Base-by-base conservation (phyloP, 1,140 invertebrate genomes). In the Scaptomyza montana region DNA sequence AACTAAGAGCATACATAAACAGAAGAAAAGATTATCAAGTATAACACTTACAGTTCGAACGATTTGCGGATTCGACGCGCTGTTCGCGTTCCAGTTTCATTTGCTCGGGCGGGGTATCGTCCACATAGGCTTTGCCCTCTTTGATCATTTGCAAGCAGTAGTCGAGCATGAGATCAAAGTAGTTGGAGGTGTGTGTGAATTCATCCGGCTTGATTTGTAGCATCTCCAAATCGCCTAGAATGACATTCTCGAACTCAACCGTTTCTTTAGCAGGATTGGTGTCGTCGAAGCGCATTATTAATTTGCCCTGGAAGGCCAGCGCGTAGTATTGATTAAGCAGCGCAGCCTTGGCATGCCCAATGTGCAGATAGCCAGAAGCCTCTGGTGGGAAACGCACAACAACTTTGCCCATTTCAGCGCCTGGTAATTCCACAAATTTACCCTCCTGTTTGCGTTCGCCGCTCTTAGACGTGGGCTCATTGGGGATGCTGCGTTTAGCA, bases 261-360 rank as follows among this genome's bases (percentile, higher is more conserved):
- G 98, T 98, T 92, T 99, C 99, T 92, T 99, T 99, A 4, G 98
- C 98, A 39, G 99, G 99, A 93, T 99, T 99, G 6, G 99, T 99
- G 91, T 99, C 99, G 93, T 99, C 99, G 93, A 99, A 99, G 79
- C 99, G 94, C 98, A 99, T 98, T 56, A 99, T 97, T 0, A 99
- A 94, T 91, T 97, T 97, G 0, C 99, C 99, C 90, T 99, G 93
- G 92, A 99, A 99, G 12, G 94, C 93, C 87, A 97, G 94, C 70
- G 99, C 97, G 90, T 99, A 99, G 93, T 99, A 97, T 87, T 99
- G 98, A 93, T 99, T 99, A 2, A 99, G 93, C 1, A 99, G 93
- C 30, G 99, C 99, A 51, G 99, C 99, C 93, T 99, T 99, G 0
- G 99, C 99, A 93, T 99, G 99, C 12, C 99, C 99, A 93, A 99